These are phyloP conservation scores for Potamarius usumacintae DNA, from an alignment of 2,113 vertebrate species.

Conservation along the genomic window DNA sequence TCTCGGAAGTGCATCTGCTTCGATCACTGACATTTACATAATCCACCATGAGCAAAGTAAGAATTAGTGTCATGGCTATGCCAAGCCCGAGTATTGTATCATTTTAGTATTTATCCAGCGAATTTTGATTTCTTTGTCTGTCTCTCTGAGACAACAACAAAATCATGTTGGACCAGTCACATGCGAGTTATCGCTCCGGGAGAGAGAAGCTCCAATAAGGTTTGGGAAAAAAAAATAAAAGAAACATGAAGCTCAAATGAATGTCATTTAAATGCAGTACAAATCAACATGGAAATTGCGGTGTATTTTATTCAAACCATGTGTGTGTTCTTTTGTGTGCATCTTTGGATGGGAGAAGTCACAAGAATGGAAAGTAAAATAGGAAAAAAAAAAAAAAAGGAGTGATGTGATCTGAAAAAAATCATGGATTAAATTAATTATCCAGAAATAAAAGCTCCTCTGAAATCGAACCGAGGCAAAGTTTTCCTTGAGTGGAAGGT, in stretches of 20 bases:
- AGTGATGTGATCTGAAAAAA: not conserved
- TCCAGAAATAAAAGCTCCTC: not conserved
- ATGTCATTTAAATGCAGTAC: not conserved
- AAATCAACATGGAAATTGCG: not conserved
- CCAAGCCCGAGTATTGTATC: not conserved
- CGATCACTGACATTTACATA: not conserved
- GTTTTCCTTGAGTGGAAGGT: slow-evolving; percentile 8
- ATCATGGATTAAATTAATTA: not conserved
- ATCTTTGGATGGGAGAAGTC: not conserved
- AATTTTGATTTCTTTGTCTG: not conserved
- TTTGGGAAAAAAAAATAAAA: not conserved
- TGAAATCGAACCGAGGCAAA: not conserved
- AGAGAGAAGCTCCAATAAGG: not conserved
- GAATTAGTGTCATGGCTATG: not conserved
- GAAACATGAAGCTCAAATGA: not conserved
- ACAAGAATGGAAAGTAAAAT: not conserved
- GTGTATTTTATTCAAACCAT: not conserved
- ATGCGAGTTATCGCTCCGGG: slow-evolving; percentile 7
- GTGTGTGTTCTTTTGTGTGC: not conserved
- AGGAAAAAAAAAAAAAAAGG: not conserved
- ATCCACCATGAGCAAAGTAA: not conserved
- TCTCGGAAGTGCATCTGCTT: not conserved
- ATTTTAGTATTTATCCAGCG: not conserved
- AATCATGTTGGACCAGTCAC: not conserved
- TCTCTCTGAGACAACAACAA: not conserved